phyloP scores from a whole-genome alignment of 2,888 invertebrate genomes.

The Cataglyphis cursor region DNA sequence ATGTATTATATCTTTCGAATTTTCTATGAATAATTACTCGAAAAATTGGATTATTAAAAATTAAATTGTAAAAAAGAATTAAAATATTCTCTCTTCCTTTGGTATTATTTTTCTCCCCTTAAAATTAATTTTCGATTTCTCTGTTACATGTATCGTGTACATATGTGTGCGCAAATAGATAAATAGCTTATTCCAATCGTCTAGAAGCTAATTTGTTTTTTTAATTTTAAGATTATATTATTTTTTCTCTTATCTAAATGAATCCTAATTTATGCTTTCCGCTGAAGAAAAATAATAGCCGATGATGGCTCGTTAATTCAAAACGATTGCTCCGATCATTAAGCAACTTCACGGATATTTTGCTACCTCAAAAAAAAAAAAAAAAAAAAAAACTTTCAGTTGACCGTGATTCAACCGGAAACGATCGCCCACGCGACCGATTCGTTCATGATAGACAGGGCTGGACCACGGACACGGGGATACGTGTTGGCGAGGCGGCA shows the following conservation, averaged over 20 bases:
- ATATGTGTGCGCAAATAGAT: neutral
- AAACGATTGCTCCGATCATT: neutral
- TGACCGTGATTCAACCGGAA: constrained; percentile 65
- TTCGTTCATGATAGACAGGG: constrained; percentile 64
- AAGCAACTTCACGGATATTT: neutral
- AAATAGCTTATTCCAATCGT: neutral
- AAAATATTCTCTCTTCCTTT: too few relatives aligned
- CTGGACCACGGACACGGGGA: constrained; percentile 49
- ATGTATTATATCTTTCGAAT: neutral
- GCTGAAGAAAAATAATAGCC: neutral
- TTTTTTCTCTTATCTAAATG: neutral
- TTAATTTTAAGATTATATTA: neutral
- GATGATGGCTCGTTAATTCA: neutral
- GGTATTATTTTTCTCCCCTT: neutral
- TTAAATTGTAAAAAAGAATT: neutral
- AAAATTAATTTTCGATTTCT: neutral
- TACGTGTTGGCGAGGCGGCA: constrained; percentile 59
- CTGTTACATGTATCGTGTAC: neutral
- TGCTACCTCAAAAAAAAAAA: neutral
- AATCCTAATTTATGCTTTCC: neutral
- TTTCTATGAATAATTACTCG: neutral
- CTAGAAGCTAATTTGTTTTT: neutral
- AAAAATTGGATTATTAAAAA: neutral
- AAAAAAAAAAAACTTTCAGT: neutral
- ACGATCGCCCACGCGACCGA: constrained; percentile 66